phyloP scores from a whole-genome alignment of 2,797 vertebrate species.

The Heteromormyrus szaboi region DNA sequence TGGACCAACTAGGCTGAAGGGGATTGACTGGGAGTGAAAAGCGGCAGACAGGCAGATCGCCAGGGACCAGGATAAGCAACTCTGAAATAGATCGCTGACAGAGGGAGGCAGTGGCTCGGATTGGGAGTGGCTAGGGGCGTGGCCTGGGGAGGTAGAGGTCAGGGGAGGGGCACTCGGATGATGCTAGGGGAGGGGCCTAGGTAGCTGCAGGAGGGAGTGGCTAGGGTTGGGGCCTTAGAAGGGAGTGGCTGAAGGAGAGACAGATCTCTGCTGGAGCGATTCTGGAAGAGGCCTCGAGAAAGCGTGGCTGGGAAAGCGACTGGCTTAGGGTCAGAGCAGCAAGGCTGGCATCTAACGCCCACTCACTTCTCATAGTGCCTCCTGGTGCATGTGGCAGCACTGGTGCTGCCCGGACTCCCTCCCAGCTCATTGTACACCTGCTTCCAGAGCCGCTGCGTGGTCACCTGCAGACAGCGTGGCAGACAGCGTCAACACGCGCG shows the following conservation, averaged over 20 bases:
- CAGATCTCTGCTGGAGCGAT: not conserved
- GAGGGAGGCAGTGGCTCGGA: no score
- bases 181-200: not conserved
- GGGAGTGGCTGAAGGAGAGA: not conserved
- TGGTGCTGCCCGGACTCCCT: slow-evolving; percentile 71
- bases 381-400: slow-evolving; percentile 72
- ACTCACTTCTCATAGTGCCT: slow-evolving; percentile 70
- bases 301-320: not conserved
- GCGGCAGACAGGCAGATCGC: not conserved
- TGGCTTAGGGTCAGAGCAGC: not conserved
- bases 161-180: not conserved
- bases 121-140: not conserved
- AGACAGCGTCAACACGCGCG: not conserved
- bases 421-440: slow-evolving; percentile 72
- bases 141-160: no score
- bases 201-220: not conserved
- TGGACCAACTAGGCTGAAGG: not conserved
- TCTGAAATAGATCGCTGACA: not conserved
- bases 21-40: not conserved
- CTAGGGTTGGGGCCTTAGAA: not conserved
- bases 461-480: slow-evolving; percentile 52
- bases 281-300: no score
- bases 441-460: slow-evolving; percentile 65
- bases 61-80: not conserved
- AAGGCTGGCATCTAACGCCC: not conserved